Evolutionary conservation across 2,113 vertebrate genomes (phyloP), one percentile per base, ranked within the genome.

Genomic region (Rattus rattus): DNA sequence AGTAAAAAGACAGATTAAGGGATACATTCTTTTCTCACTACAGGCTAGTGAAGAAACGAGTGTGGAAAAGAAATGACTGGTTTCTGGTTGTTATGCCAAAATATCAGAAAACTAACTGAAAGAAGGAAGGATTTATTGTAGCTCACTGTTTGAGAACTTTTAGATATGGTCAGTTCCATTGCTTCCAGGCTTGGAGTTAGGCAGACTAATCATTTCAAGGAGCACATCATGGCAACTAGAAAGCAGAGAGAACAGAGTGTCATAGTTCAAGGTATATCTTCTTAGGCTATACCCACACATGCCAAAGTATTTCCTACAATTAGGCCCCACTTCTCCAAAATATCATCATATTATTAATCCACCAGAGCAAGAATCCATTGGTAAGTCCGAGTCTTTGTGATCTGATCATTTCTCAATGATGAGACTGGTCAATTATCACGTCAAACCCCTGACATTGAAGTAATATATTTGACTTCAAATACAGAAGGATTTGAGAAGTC

Each of bases 391-490:
- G 47, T 28, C 43, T 49, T 87, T 52, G 33, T 36, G 63, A 69
- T 36, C 26, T 65, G 52, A 52, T 52, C 20, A 72, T 52, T 54
- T 88, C 67, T 88, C 86, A 72, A 5, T 73, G 67, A 72, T 12
- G 26, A n/a, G 20, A 88, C n/a, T n/a, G 30, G 49, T 33, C 63
- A 69, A 9, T 36, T 87, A 52, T 39, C 33, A 70, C 36, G 72
- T 88, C 22, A 36, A 54, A 88, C n/a, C 7, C 49, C 36, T 88
- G 49, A 26, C 36, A 88, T 16, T 26, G 19, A 88, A 56, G 16
- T 77, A 91, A 86, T 92, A 92, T 95, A 85, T 94, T 20, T 96
- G 1, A 92, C 30, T 95, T 94, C 17, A 95, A 90, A 91, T 91
- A 67, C 10, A 12, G 69, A 86, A 91, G 33, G 81, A 92, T 22